These are phyloP conservation scores for Semnornis frantzii DNA, from an alignment of 2,113 vertebrate species.

Conservation along the genomic window DNA sequence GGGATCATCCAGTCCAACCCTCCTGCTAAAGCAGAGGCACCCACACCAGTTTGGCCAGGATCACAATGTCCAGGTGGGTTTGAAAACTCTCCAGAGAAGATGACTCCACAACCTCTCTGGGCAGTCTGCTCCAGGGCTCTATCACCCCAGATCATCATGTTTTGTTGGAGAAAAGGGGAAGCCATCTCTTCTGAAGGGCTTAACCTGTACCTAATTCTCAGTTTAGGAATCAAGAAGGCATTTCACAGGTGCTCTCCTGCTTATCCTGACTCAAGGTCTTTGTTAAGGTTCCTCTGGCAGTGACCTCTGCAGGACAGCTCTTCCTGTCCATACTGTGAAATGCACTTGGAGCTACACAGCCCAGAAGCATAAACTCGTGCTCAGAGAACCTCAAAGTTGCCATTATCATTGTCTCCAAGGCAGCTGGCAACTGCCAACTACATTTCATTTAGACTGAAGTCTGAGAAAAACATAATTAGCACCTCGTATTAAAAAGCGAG, in stretches of 20 bases:
- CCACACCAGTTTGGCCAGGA: too few relatives aligned
- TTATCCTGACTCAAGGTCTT: not conserved
- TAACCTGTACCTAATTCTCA: not conserved
- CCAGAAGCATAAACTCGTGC: not conserved
- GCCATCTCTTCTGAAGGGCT: not conserved
- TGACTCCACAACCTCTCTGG: too few relatives aligned
- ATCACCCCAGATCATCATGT: not conserved
- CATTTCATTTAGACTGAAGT: conserved; percentile 51
- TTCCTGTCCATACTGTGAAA: not conserved
- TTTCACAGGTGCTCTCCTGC: not conserved
- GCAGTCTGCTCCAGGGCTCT: too few relatives aligned
- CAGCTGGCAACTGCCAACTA: conserved; percentile 48
- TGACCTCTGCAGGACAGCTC: not conserved
- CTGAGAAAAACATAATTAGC: conserved; percentile 63
- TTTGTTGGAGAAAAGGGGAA: not conserved
- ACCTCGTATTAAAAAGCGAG: conserved; percentile 47
- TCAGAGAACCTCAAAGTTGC: not conserved
- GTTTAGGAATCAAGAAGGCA: not conserved
- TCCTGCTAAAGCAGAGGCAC: too few relatives aligned
- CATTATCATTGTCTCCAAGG: conserved; percentile 7
- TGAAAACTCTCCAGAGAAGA: too few relatives aligned
- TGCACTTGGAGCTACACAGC: not conserved
- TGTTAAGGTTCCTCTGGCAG: not conserved
- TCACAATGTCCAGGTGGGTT: too few relatives aligned
- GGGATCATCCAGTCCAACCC: too few relatives aligned